Base-by-base conservation (phyloP, 2,797 vertebrate genomes). In the Takifugu ocellatus region DNA sequence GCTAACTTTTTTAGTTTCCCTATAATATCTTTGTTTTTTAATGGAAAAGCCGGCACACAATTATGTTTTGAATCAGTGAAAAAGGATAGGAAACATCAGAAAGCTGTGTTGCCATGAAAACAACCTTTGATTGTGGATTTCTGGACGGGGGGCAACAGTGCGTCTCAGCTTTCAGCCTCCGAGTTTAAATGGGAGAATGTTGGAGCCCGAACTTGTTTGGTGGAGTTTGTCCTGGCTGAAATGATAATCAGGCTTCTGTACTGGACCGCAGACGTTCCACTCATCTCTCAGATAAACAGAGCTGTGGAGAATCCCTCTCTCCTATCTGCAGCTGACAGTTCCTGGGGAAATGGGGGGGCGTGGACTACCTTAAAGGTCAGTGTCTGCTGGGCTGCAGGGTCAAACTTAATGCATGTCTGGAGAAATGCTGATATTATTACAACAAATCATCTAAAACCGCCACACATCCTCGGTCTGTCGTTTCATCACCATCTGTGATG, bases 81-180 rank as follows among this genome's bases (percentile, higher is more conserved):
- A 66, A 39, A 0, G 29, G 52, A 49, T 56, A 36, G 29, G 43
- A 64, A 59, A 77, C 39, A 10, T 39, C 3, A 31, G 17, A 54
- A 66, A 15, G 33, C 57, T 1, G 36, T 49, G 46, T 55, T 59
- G 49, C 45, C 31, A 12, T 42, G 10, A 61, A 68, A 67, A 72
- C 51, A 70, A 16, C 25, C 52, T 16, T 26, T 53, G 60, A 6
- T 64, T 58, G 49, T 55, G 51, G 57, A 29, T 66, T 56, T 66
- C 44, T 66, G 69, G 61, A 15, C 14, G 53, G 63, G 64, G 1
- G 12, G 36, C 39, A 6, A 15, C 39, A 45, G 71, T 49, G 15
- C 49, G 71, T 83, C 60, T 85, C 77, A 10, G 56, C 54, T 81
- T 86, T 72, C 75, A 74, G 61, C 68, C 64, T 29, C 29, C 15